Evolutionary conservation across 2,888 invertebrate species (phyloP), one percentile per base, ranked within the genome.

Genomic region (Steinernema carpocapsae): DNA sequence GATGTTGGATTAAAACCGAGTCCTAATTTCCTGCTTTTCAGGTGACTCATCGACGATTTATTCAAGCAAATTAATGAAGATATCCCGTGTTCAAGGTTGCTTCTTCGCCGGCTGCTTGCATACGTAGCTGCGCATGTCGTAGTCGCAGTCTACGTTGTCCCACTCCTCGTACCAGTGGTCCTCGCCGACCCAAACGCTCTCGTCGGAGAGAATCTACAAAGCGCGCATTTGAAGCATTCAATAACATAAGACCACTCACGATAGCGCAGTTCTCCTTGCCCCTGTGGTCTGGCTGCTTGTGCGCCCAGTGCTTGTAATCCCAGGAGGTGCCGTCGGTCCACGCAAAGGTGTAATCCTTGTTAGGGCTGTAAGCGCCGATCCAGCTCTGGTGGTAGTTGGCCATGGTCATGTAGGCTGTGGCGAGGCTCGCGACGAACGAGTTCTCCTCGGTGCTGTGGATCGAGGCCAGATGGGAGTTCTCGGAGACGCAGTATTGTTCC

Each of bases 101-200:
- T 24, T 24, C 22, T 19, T 72, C 14, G 72, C 72, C 29, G 72
- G 29, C 48, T 72, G 46, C 64, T 72, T 72, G 64, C 72, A 72
- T 19, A 72, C 72, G n/a, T 59, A 72, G 37, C 42, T 43, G 22
- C 72, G 72, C 56, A 72, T 64, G 12, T 72, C 64, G 56, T 72
- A 56, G 64, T 72, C 64, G 64, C 72, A 72, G n/a, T 72, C 72
- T 4, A 59, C 56, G 64, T 72, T 72, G 51, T 72, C 64, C 56
- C 64, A 72, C 64, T 72, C 72, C 24, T 72, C 56, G 64, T 72
- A 72, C 51, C 52, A 72, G 17, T 64, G 56, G 24, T 72, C 24
- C 43, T 72, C 72, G 1, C 56, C 52, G 45, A 64, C 42, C 72
- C 72, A 72, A 26, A 59, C 72, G 64, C 56, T 59, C 19, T 72